phyloP scores from a whole-genome alignment of 2,113 vertebrate species.

The Formicarius rufipectus region DNA sequence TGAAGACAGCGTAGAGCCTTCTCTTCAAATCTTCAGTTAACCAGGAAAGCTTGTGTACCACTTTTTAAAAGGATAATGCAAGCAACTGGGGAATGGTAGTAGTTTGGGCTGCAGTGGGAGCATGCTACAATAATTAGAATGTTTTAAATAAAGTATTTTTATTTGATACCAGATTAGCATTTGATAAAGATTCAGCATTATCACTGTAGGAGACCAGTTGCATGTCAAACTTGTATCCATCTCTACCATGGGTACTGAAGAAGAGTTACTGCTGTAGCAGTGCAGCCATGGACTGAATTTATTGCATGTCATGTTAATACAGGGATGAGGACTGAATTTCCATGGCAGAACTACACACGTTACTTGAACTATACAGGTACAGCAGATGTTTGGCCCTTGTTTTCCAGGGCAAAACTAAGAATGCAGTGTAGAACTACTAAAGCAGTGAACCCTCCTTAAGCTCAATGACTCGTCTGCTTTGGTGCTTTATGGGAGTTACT shows the following conservation, averaged over 20 bases:
- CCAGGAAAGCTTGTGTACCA: background rate
- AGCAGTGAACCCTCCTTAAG: background rate
- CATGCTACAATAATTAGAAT: background rate
- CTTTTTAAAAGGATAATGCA: background rate
- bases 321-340: background rate
- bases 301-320: background rate
- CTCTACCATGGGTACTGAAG: background rate
- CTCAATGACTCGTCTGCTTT: background rate
- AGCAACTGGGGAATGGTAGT: background rate
- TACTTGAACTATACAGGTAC: fast-evolving
- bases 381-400: background rate
- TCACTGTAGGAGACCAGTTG: background rate
- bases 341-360: background rate
- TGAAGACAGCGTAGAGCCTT: background rate
- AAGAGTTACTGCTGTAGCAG: background rate
- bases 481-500: background rate
- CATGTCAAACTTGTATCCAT: background rate
- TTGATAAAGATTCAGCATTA: background rate
- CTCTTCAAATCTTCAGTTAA: background rate
- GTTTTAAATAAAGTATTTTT: background rate
- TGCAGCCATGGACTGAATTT: background rate
- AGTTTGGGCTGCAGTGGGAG: background rate
- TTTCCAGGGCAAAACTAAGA: background rate
- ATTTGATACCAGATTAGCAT: background rate
- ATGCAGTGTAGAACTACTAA: too few relatives aligned